Base-by-base conservation (phyloP, 2,797 vertebrate species). In the Pteropus rufus region DNA sequence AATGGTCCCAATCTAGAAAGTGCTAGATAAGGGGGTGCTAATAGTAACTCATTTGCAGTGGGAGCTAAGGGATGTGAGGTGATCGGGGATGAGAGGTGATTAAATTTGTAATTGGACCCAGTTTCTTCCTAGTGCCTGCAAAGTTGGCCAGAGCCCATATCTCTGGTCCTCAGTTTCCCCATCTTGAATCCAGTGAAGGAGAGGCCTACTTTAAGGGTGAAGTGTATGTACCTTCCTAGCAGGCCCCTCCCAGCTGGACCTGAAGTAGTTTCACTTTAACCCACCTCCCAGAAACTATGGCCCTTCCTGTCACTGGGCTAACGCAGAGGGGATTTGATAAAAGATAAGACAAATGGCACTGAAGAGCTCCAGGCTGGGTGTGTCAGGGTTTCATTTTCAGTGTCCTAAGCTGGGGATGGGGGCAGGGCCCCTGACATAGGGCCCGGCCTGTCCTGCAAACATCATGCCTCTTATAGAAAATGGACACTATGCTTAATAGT, bases 241-340 rank as follows among this genome's bases (percentile, higher is more conserved):
- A 44, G 76, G 62, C 36, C 41, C 39, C 19, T 41, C n/a, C 65
- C 3, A 1, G 24, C n/a, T 44, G 65, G 41, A 49, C 54, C 31
- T 7, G 36, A 60, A n/a, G 36, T 14, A 44, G 79, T 96, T 97
- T 98, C 94, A 46, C 0, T 97, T 91, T 97, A 92, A 98, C 94
- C 96, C 82, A 65, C 77, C 88, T 97, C 97, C 96, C 96, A 91
- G 94, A 95, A 97, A 93, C 89, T 39, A 91, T 5, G 49, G 39
- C 94, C 93, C 73, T 89, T 73, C 95, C 98, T 97, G 92, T 96
- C 87, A 97, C 69, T 29, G 41, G 82, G 52, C 21, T 80, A 80
- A 46, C 75, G 89, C 94, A 91, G 67, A 90, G 75, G 62, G 93
- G 84, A 96, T 81, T 96, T 76, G 67, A 67, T n/a, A 12, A 62